Evolutionary conservation across 2,113 vertebrate species (phyloP).

Genomic region (Hyperoodon ampullatus): DNA sequence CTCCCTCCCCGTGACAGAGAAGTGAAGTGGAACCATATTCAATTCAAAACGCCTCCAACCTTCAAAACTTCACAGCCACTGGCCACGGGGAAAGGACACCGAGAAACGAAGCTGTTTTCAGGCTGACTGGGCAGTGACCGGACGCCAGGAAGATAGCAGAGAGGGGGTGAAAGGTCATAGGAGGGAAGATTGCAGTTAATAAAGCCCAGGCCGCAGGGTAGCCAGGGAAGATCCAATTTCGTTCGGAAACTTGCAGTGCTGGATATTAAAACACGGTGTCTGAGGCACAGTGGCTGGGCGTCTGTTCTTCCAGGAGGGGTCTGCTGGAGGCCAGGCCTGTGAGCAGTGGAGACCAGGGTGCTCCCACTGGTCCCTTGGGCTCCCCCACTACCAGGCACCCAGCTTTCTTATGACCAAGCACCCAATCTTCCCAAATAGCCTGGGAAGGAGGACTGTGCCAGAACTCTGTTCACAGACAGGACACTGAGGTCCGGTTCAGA

Average conservation of each 20-base stretch:
- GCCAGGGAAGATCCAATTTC: neutral
- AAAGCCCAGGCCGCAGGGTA: neutral
- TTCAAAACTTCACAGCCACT: neutral
- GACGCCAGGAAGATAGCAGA: neutral
- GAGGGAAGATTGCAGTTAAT: neutral
- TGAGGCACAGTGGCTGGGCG: fast-evolving
- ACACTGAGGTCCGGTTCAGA: neutral
- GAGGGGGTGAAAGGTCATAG: neutral
- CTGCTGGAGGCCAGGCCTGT: neutral
- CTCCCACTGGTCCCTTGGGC: neutral
- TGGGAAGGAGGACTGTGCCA: fast-evolving
- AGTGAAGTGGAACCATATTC: neutral
- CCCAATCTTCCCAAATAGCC: neutral
- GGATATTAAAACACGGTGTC: fast-evolving
- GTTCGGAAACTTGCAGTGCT: fast-evolving
- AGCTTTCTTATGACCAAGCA: neutral
- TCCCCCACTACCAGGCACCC: fast-evolving
- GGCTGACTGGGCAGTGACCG: neutral
- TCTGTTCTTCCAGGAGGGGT: neutral
- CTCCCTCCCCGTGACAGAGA: neutral
- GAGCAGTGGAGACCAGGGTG: neutral
- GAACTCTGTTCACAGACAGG: fast-evolving
- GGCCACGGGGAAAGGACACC: fast-evolving
- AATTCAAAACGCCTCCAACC: neutral
- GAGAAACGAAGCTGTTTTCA: neutral